Percentiles rank a stretch among this genome's conserved stretches.
Evolutionary conservation across 2,888 invertebrate species (phyloP).

Genomic region (Polyploca ridens): DNA sequence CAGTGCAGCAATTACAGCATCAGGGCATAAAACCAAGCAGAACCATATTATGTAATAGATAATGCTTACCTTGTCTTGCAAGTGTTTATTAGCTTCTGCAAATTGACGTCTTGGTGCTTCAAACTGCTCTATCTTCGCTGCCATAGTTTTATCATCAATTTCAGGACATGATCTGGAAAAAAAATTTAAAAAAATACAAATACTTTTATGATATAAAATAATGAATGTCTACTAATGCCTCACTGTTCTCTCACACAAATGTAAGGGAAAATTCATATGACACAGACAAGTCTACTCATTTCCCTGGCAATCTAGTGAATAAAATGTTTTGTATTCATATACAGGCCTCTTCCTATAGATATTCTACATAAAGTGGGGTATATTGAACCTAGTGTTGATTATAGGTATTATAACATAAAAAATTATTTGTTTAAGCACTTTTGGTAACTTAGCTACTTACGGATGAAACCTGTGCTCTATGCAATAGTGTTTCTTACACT

Average conservation of each 20-base stretch:
- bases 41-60: not conserved
- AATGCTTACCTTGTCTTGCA: conserved; percentile 84
- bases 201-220: no score
- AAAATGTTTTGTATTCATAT: no score
- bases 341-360: no score
- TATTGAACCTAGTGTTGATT: no score
- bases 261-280: no score
- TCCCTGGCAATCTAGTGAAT: no score
- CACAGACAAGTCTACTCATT: no score
- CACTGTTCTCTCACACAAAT: no score
- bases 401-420: no score
- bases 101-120: conserved; percentile 86
- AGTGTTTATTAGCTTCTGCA: conserved; percentile 84
- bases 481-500: conserved; percentile 89
- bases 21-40: not conserved
- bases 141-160: conserved; percentile 81
- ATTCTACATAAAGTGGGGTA: no score
- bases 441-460: conserved; percentile 58
- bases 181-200: not conserved
- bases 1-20: not conserved
- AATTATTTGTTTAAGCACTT: no score
- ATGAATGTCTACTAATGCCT: no score
- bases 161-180: conserved; percentile 80
- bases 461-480: conserved; percentile 86
- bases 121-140: conserved; percentile 83